Evolutionary conservation across 2,888 invertebrate genomes (phyloP), one percentile per base, ranked within the genome.

Genomic region (Slavum lentiscoides): DNA sequence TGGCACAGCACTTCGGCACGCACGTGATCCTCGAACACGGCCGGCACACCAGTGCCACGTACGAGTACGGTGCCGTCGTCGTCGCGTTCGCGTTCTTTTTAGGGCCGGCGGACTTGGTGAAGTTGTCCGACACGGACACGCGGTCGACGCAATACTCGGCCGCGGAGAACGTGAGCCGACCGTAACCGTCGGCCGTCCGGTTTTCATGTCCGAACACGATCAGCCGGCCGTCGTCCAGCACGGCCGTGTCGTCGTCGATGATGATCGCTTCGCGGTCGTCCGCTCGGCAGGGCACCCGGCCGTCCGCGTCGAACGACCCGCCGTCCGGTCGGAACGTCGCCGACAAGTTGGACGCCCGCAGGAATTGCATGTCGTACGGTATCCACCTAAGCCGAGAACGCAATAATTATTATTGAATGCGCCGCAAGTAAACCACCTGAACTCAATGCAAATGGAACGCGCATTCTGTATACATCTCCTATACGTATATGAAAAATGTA

Each of bases 121-220:
- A 19, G 62, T 23, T 9, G 43, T 75, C 74, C 37, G 43, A 2
- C 58, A 82, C 43, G 17, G 82, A 70, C 61, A 83, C 82, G 17
- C 83, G 80, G 62, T 83, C 83, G 30, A 83, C 19, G 62, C 83
- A 83, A n/a, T 82, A 83, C 19, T 77, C 74, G 30, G 17, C 43
- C 15, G 30, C 43, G 30, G 74, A 39, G 59, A 81, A 83, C 59
- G 70, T 59, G 49, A 73, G 72, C 37, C 58, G 49, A 17, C 19
- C 19, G 74, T 23, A 11, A 3, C 23, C 39, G 23, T 6, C 74
- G 7, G 23, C 11, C 58, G 58, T 7, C 39, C 58, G 39, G 17
- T 72, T 64, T 11, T 73, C 81, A 21, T 61, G 59, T 7, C 58
- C 67, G 39, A 81, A 81, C 30, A 81, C 30, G 23, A 82, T 11